Base-by-base conservation (phyloP, 2,113 vertebrate species). In the Excalfactoria chinensis region DNA sequence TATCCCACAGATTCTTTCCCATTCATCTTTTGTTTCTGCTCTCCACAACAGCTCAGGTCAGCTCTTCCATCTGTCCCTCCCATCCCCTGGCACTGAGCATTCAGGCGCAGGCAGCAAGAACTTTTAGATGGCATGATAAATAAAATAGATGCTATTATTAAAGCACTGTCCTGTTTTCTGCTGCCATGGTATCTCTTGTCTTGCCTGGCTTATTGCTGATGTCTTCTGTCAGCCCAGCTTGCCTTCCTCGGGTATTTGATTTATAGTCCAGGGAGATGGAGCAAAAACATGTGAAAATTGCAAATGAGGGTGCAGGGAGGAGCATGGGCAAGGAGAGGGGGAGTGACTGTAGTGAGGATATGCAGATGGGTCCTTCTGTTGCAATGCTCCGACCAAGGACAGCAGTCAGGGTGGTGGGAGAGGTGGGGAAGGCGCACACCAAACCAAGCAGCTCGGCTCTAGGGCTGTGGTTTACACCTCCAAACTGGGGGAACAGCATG, bases 131-230 rank as follows among this genome's bases (percentile, higher is more conserved):
- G 89, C 63, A 40, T 46, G 63, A 93, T 91, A 95, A 95, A 96
- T 92, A 84, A 95, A 92, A 89, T 9, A 92, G 89, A 53, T 91
- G 78, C 87, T 91, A 8, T 93, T 93, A 77, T 93, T 95, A 67
- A 94, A 91, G 69, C 64, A 13, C 82, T 56, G 82, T 40, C 64
- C 91, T 67, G 89, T 41, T 93, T 75, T 76, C 80, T 72, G 88
- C 95, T 96, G 96, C 93, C 93, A 51, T 3, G 72, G 62, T 81
- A 34, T 70, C 95, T 90, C 88, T 51, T 13, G 72, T 62, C 84
- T 56, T 34, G 48, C 70, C 91, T 95, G 90, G 67, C 88, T 95
- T 93, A 95, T 88, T 92, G 95, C 90, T 93, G 80, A 96, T 94
- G 92, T 78, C 90, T 95, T 34, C 93, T 93, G 80, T 90, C 94